A percentile compares a stretch with the other conserved stretches of the same genome.
phyloP scores from a whole-genome alignment of 1,140 invertebrate species.

The Lepidostoma basale region DNA sequence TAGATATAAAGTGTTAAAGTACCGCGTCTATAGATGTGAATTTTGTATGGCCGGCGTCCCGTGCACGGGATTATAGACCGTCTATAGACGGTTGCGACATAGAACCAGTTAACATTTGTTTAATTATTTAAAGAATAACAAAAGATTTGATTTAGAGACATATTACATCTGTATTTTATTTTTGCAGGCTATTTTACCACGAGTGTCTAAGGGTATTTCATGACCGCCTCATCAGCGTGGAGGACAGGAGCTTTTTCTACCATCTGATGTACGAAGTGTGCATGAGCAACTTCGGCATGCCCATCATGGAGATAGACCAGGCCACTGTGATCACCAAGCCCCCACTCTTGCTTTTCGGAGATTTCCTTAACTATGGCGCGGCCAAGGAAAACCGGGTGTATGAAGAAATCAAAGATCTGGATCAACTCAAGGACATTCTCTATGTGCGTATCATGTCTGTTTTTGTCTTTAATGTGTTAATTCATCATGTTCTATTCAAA shows the following conservation, averaged over 20 bases:
- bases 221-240: conserved; percentile 81
- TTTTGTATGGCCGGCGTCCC: too few species aligned
- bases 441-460: conserved; percentile 60
- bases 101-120: too few species aligned
- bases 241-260: conserved; percentile 83
- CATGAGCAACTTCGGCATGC: conserved; percentile 64
- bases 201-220: conserved; percentile 90
- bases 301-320: conserved; percentile 70
- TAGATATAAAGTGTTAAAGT: too few species aligned
- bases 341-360: conserved; percentile 80
- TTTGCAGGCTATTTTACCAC: conserved; percentile 82
- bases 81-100: too few species aligned
- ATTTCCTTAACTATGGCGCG: conserved; percentile 81
- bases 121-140: too few species aligned
- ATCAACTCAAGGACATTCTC: conserved; percentile 73
- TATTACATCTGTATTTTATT: conserved; percentile 40
- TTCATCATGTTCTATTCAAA: background rate
- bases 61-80: too few species aligned
- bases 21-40: too few species aligned
- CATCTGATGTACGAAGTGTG: conserved; percentile 70
- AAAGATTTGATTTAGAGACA: too few species aligned
- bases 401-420: conserved; percentile 79
- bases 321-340: conserved; percentile 70
- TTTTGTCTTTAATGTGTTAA: background rate
- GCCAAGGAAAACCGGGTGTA: conserved; percentile 79